Base-by-base conservation (phyloP, 2,113 vertebrate genomes). In the Noturus placidus region DNA sequence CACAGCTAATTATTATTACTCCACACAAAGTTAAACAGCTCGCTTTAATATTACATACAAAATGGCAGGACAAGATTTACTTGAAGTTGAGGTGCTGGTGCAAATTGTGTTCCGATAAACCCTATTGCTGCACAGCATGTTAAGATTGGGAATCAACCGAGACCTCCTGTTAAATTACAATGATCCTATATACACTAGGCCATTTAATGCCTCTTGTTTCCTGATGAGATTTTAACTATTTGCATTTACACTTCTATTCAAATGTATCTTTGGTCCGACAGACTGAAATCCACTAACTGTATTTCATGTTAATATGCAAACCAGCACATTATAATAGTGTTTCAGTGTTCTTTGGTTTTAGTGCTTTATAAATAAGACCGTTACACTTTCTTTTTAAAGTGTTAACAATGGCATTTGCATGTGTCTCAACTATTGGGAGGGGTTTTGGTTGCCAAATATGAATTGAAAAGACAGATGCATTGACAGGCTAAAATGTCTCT, bases 1-100 rank as follows among this genome's bases (percentile, higher is more conserved):
- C 82, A 85, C 2, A 20, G n/a, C 79, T 88, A 78, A 88, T 88
- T 82, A 85, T 86, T 87, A 82, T 67, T 81, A 77, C 72, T 79
- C 46, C 38, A 90, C 84, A 77, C 50, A 77, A 59, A 77, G 22
- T 87, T 83, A 83, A 87, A 87, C 86, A 63, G 19, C 59, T 83
- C 81, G 52, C 69, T 76, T 30, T 54, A 72, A 63, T 42, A 63
- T 77, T 33, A 77, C 46, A 67, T 17, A 59, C 81, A 56, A 78
- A 65, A 76, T 46, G 10, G 77, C 65, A 59, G 54, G 25, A 82
- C n/a, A 14, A 65, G 38, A 54, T 52, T 50, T 69, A 69, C 33
- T 11, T 30, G n/a, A 69, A 33, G 61, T 56, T 3, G 13, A 42
- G n/a, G 10, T 8, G 14, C 15, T 54, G 77, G 19, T 17, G 22